Base-by-base conservation (phyloP, 2,797 vertebrate species). In the Periophthalmus magnuspinnatus region DNA sequence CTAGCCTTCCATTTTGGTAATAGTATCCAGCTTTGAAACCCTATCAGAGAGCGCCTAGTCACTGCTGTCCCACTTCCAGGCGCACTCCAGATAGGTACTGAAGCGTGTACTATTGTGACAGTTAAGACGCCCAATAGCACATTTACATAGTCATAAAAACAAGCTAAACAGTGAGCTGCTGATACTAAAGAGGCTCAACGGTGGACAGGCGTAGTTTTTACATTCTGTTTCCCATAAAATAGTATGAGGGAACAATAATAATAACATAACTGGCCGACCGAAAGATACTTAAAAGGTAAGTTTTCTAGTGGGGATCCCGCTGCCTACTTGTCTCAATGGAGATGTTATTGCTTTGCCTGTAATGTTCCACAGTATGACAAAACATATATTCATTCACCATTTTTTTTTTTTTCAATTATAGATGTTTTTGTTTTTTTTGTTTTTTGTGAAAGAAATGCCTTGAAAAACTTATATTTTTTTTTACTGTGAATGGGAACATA, bases 11-110 rank as follows among this genome's bases (percentile, higher is more conserved):
- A 64, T 70, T 65, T 69, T 64, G 74, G 56, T 63, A 77, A 81
- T 83, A 83, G 84, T 83, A 81, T 76, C 76, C 62, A 13, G 70
- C 79, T 81, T 79, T 80, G 81, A 82, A 81, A 81, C 77, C 72
- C 65, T 54, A 66, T 71, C 80, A 70, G 65, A 17, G 69, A 80
- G 73, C 72, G 80, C 74, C 71, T 36, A 21, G 80, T 81, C 86
- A 71, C 74, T 65, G 75, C 72, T 67, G 72, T 54, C 63, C 68
- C 34, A 69, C 67, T 83, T 79, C 54, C 38, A 65, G 1, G 70
- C 64, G 34, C 52, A 50, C n/a, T 69, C 32, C 58, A 60, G 34
- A 11, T 75, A 24, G 34, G 10, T 70, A 41, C 50, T 66, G 67
- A 22, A 69, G 48, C 72, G 58, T 74, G 56, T 71, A 57, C 52